Evolutionary conservation across 2,797 vertebrate species (phyloP), one percentile per base, ranked within the genome.

Genomic region (Leptoclinus maculatus): DNA sequence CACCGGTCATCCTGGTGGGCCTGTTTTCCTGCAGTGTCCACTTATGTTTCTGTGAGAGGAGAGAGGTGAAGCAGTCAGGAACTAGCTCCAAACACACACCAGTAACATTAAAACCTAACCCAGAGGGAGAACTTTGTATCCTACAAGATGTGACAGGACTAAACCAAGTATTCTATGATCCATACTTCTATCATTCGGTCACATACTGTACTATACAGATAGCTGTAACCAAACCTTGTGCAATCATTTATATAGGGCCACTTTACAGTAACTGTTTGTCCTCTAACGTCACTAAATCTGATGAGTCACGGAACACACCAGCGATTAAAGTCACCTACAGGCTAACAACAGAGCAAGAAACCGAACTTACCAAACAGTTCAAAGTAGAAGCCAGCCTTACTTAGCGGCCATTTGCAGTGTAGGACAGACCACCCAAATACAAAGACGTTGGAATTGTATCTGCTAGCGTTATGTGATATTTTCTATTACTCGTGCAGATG

Each of bases 1-100:
- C 87, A 59, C 59, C 34, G 29, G 82, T 39, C 88, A 89, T 89
- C 47, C 53, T 80, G 60, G 38, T 43, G 67, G 16, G 47, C 73
- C 32, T 47, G 69, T 53, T 27, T 13, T n/a, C 14, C 41, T 70
- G 59, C 67, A 38, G 57, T 72, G 2, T 79, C 71, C 76, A 56
- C 59, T n/a, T 62, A 3, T 27, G 29, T 62, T 70, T 58, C 83
- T 79, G 72, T 39, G 25, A 29, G 7, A 69, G 1, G 1, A 19
- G 4, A 17, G 66, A 5, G 7, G 51, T 53, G n/a, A 34, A 19
- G 4, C 36, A 54, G 38, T 71, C 17, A 84, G 8, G 7, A 66
- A 19, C 8, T 13, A 14, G 19, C 4, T 54, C 7, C 41, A 47
- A 39, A 49, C 23, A 71, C 16, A 4, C 21, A 53, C 11, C 14